phyloP scores from a whole-genome alignment of 2,797 vertebrate species.

The Smutsia gigantea region DNA sequence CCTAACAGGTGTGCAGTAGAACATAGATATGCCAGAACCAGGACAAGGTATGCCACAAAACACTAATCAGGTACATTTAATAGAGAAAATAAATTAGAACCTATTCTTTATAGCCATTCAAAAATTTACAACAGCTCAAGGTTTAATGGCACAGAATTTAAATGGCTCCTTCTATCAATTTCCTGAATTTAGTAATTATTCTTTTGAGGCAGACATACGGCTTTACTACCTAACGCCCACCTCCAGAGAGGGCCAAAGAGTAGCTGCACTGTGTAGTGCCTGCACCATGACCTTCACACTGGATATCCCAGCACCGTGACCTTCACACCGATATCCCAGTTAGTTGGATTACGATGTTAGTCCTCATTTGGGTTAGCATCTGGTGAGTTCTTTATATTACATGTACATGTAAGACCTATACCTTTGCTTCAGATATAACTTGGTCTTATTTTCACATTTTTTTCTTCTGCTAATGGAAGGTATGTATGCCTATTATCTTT shows the following conservation, averaged over 20 bases:
- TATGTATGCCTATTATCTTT: not conserved
- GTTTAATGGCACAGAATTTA: not conserved
- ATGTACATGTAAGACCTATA: not conserved
- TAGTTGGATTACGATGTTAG: not conserved
- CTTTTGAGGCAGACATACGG: not conserved
- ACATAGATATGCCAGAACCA: not conserved
- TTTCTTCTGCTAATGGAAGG: slow-evolving; percentile 29
- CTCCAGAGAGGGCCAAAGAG: not conserved
- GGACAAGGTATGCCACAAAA: not conserved
- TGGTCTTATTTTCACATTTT: not conserved
- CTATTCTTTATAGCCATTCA: not conserved
- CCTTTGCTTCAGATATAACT: not conserved
- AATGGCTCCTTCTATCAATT: not conserved
- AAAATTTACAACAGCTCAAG: not conserved
- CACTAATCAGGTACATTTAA: not conserved
- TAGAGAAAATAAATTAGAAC: not conserved
- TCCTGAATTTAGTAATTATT: not conserved
- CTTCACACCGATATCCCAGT: not conserved
- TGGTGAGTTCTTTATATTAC: not conserved
- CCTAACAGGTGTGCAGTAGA: not conserved
- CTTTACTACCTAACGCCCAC: not conserved
- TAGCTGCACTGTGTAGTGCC: fast-evolving
- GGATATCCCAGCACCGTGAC: not conserved
- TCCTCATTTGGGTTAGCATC: not conserved
- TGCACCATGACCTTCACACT: not conserved